Evolutionary conservation across 2,797 vertebrate species (phyloP).

Genomic region (Neostethus bicornis): DNA sequence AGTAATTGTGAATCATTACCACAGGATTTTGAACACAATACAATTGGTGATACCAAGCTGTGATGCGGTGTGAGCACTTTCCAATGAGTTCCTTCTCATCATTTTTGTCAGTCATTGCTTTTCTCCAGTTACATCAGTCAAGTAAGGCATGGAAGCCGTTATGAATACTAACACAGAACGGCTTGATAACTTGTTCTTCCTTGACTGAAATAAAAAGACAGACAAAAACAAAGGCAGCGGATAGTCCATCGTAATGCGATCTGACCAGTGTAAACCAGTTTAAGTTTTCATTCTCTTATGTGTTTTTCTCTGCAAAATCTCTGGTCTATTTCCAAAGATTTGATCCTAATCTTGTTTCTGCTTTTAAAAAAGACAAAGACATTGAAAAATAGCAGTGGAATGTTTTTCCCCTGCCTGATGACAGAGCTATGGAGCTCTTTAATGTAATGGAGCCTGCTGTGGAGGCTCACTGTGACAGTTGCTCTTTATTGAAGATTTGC

Average conservation of each 20-base stretch:
- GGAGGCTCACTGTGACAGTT: conserved; percentile 68
- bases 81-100: not conserved
- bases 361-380: conserved; percentile 42
- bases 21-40: not conserved
- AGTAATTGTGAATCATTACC: not conserved
- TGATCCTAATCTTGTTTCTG: conserved; percentile 41
- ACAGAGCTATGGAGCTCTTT: conserved; percentile 56
- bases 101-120: conserved; percentile 8
- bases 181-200: conserved; percentile 17
- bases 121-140: conserved; percentile 12
- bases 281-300: conserved; percentile 46
- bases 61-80: not conserved
- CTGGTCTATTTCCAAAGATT: conserved; percentile 46
- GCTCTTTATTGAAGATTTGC: conserved; percentile 79
- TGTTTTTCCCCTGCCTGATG: conserved; percentile 55
- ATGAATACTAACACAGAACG: conserved; percentile 24
- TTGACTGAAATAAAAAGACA: not conserved
- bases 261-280: conserved; percentile 41
- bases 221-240: conserved; percentile 41
- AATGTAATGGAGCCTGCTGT: conserved; percentile 60
- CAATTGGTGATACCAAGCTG: not conserved
- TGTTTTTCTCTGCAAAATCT: conserved; percentile 36
- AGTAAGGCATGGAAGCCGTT: conserved; percentile 9
- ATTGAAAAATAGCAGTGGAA: conserved; percentile 29
- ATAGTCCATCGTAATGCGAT: conserved; percentile 44